Evolutionary conservation across 2,113 vertebrate species (phyloP).

Genomic region (Muscicapa adusta): DNA sequence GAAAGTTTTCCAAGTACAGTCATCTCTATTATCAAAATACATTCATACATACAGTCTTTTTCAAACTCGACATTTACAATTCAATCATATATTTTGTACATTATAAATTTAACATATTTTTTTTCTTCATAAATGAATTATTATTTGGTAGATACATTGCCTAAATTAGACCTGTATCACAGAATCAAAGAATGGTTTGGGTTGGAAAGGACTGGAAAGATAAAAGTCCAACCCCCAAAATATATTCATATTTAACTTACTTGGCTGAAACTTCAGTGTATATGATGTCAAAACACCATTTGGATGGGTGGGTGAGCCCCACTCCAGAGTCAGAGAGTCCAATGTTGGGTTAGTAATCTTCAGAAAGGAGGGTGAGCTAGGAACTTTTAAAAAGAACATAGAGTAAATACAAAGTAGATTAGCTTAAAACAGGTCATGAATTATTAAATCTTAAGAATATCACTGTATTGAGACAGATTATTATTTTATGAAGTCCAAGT

Average conservation of each 20-base stretch:
- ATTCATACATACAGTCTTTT: neutral
- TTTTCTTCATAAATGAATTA: neutral
- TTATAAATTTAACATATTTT: neutral
- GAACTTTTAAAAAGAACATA: conserved; percentile 77
- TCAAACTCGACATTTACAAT: neutral
- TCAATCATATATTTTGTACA: neutral
- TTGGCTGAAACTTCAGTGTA: conserved; percentile 89
- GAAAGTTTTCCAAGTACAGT: neutral
- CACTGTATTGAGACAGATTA: neutral
- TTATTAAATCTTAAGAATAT: neutral
- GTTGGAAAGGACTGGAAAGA: neutral
- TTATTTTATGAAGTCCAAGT: neutral
- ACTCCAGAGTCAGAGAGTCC: conserved; percentile 90
- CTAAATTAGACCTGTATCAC: neutral
- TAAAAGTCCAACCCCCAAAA: neutral
- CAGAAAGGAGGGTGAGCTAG: conserved; percentile 83
- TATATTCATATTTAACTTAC: conserved; percentile 73
- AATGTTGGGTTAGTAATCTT: conserved; percentile 79
- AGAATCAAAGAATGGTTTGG: neutral
- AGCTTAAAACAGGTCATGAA: neutral
- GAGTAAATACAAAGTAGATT: neutral
- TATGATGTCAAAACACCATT: conserved; percentile 91
- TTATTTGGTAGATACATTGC: neutral
- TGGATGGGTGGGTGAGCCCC: conserved; percentile 84
- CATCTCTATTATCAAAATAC: neutral